Evolutionary conservation across 2,888 invertebrate genomes (phyloP), one percentile per base, ranked within the genome.

Genomic region (Dicycla oo): DNA sequence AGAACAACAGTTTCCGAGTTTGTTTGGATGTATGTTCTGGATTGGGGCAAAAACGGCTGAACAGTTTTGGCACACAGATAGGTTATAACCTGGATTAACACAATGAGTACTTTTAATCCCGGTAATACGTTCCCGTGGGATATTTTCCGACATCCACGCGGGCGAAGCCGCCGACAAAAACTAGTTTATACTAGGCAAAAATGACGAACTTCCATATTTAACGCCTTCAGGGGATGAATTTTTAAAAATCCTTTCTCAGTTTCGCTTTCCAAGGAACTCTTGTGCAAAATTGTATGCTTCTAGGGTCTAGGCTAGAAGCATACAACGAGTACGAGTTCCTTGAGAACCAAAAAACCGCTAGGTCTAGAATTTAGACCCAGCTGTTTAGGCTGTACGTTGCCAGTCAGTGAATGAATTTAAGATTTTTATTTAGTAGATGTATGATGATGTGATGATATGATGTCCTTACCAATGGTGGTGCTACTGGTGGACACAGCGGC

Each of bases 401-500:
- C 56, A n/a, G n/a, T n/a, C 3, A 54, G 4, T 26, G 13, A 49
- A 60, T 3, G 6, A 40, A 40, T 40, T 20, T 7, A 60, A 7
- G 7, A 60, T 49, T 54, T 53, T 30, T 6, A 49, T 20, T n/a
- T 26, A 61, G 5, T n/a, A 10, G 30, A 30, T 62, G 6, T n/a
- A 30, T 15, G 3, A n/a, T 38, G n/a, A n/a, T n/a, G n/a, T n/a
- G n/a, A n/a, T n/a, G n/a, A n/a, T n/a, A n/a, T n/a, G n/a, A n/a
- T n/a, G n/a, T 69, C 4, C 86, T 87, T n/a, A 90, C 92, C 88
- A 57, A 85, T 77, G 11, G 86, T 75, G 30, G 85, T 51, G 6
- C 89, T 89, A 75, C 87, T 91, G 23, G 92, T 91, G 6, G 91
- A 88, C 23, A 88, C 87, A n/a, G 90, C 73, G 0, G 88, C 84